Evolutionary conservation across 2,888 invertebrate species (phyloP).

Genomic region (Troides aeacus): DNA sequence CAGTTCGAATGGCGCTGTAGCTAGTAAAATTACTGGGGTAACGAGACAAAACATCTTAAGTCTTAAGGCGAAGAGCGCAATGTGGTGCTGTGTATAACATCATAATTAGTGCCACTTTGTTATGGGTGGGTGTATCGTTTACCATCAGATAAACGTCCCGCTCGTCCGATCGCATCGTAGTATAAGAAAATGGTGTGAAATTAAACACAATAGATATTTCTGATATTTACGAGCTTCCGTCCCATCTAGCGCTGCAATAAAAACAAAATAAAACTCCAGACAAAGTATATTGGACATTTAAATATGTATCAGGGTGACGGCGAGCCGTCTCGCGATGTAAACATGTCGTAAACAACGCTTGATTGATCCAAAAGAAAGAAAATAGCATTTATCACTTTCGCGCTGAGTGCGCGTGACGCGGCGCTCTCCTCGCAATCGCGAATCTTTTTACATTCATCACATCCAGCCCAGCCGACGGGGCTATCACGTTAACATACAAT

Average conservation of each 20-base stretch:
- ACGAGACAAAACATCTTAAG: no score
- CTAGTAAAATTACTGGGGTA: no score
- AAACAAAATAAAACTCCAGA: not conserved
- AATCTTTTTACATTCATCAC: conserved; percentile 21
- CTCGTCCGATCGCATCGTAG: no score
- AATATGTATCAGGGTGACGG: conserved; percentile 14
- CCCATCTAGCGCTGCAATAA: not conserved
- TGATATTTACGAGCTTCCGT: not conserved
- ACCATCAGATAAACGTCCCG: no score
- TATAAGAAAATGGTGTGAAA: no score
- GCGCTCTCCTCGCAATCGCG: conserved; percentile 29
- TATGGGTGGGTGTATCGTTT: no score
- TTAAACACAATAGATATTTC: no score
- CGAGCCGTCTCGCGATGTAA: conserved; percentile 10
- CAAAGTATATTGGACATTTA: conserved; percentile 6
- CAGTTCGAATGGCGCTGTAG: no score
- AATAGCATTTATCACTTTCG: conserved; percentile 29
- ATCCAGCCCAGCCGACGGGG: conserved; percentile 8
- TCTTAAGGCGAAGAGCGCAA: no score
- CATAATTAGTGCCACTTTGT: no score
- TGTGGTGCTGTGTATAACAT: no score
- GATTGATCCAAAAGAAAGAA: conserved; percentile 26
- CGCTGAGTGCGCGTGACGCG: conserved; percentile 36
- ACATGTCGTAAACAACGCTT: conserved; percentile 17
- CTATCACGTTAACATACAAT: no score